A percentile compares a stretch with the other conserved stretches of the same genome.
phyloP scores from a whole-genome alignment of 2,797 vertebrate genomes.

The Sebastes taczanowskii region DNA sequence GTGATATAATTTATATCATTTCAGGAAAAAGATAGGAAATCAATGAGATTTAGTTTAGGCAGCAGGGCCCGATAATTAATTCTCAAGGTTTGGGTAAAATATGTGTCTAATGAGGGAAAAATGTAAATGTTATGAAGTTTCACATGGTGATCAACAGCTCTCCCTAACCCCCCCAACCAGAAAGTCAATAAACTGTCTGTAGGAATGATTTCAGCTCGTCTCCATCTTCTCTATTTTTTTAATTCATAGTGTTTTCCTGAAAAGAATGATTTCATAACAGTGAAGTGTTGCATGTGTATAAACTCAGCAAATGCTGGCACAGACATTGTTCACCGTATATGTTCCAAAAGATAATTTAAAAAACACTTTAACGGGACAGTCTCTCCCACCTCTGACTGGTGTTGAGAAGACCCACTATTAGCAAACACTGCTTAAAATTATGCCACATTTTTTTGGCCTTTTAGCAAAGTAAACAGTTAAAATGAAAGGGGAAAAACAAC shows the following conservation, averaged over 20 bases:
- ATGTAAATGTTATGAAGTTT: constrained; percentile 69
- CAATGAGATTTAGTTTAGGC: constrained; percentile 60
- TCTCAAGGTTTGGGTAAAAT: constrained; percentile 74
- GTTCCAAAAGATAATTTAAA: background rate
- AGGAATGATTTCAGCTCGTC: constrained; percentile 20
- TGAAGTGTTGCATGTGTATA: background rate
- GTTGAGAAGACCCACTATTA: constrained; percentile 27
- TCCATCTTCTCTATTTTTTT: background rate
- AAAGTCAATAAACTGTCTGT: constrained; percentile 52
- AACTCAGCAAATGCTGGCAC: background rate
- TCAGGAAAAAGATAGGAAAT: constrained; percentile 58
- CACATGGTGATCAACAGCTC: constrained; percentile 5
- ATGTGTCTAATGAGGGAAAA: constrained; percentile 67
- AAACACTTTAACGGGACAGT: background rate
- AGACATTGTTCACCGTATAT: background rate
- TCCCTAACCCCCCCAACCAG: background rate
- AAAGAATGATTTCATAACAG: background rate
- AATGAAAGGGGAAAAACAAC: constrained; percentile 64
- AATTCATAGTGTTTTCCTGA: constrained; percentile 13
- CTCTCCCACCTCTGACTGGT: background rate
- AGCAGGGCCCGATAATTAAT: constrained; percentile 62
- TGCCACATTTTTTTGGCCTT: constrained; percentile 36
- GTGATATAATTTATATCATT: constrained; percentile 71
- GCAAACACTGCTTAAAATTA: constrained; percentile 38
- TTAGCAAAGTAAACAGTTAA: constrained; percentile 54